Conservation (phyloP, 2,797 vertebrate genomes). For the Agapornis canus region DNA sequence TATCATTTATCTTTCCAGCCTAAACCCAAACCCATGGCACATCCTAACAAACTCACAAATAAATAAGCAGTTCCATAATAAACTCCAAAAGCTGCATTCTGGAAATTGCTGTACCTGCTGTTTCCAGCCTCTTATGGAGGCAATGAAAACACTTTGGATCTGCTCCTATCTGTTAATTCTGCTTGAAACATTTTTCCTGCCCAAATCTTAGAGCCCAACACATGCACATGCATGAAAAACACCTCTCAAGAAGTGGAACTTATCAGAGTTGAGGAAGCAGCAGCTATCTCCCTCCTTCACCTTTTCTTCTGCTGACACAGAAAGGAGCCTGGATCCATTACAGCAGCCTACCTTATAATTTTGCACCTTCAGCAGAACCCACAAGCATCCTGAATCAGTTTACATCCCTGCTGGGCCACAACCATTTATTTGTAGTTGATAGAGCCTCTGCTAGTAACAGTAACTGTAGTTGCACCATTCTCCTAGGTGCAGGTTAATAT, state of each 20-base stretch:
- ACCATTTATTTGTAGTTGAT: neutral
- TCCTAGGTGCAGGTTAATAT: neutral
- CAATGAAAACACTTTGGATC: neutral
- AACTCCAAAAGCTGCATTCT: neutral
- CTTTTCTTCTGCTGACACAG: neutral
- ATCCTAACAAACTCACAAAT: neutral
- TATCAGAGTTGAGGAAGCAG: neutral
- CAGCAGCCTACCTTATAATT: neutral
- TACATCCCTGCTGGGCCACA: neutral
- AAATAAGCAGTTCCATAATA: neutral
- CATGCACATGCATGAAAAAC: rapidly evolving
- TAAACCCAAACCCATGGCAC: neutral
- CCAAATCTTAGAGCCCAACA: neutral
- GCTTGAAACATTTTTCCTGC: neutral
- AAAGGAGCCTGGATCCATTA: neutral
- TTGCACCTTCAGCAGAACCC: neutral
- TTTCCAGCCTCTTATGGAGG: neutral
- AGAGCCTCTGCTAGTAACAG: neutral
- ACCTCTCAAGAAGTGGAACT: neutral
- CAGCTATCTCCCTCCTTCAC: neutral
- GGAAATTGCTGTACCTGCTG: neutral
- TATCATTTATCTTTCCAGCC: neutral
- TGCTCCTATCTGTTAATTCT: neutral
- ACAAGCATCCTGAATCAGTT: neutral
- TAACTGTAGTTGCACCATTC: neutral